Base-by-base conservation (phyloP, 2,888 invertebrate species). In the Pocota personata region DNA sequence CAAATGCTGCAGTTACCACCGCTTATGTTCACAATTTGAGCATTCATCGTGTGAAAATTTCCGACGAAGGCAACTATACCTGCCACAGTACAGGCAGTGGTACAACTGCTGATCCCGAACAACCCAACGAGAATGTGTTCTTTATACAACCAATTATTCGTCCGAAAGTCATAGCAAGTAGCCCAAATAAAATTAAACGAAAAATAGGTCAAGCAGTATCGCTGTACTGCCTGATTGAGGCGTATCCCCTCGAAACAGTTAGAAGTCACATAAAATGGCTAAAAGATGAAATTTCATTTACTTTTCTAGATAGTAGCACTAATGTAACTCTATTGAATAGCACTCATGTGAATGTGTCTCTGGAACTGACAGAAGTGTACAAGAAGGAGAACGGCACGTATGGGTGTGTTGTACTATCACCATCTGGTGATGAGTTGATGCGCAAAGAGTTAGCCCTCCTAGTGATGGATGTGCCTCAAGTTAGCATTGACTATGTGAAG, bases 341-440 rank as follows among this genome's bases (percentile, higher is more conserved):
- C 5, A 96, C 95, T 4, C 92, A 93, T 80, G 93, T 95, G 3
- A 93, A 94, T 89, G 94, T 95, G 57, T 94, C 93, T 0, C 92
- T 95, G 60, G 93, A 92, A 89, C 93, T 95, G 64, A 91, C 93
- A 1, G 93, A 94, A 88, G 93, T 95, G 0, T 93, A 94, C 8
- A 94, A 95, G 86, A 95, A 95, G 89, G 95, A 97, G 89, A 96
- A 97, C 90, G 97, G 97, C 7, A 95, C 95, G 0, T 96, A 95
- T 89, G 92, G 92, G 19, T 95, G 95, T 90, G 89, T 91, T 48
- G 92, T 93, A 6, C 88, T 93, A 92, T 87, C 83, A 89, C 69
- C 87, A 8, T 89, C 88, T 60, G 89, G 88, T 87, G 91, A 87
- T 88, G 93, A 73, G 71, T 90, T 89, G 88, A 92, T 90, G 76